phyloP scores from a whole-genome alignment of 2,888 invertebrate species.

The Thelaira solivaga region DNA sequence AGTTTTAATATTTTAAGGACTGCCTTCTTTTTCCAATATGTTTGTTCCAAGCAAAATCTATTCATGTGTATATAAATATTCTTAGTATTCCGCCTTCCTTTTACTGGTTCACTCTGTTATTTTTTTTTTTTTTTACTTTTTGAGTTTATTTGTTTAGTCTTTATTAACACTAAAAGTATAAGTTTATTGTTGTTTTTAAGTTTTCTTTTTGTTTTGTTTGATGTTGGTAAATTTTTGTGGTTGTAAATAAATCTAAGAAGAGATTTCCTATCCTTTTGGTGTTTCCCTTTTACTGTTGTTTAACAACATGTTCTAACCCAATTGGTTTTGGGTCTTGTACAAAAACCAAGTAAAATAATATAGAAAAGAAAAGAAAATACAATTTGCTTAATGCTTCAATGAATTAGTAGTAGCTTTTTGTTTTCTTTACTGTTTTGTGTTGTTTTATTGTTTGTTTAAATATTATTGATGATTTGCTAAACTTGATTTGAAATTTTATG shows the following conservation, averaged over 20 bases:
- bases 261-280: constrained; percentile 13
- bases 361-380: background rate
- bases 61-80: too few relatives aligned
- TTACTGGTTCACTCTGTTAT: too few relatives aligned
- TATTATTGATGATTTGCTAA: constrained; percentile 38
- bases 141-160: constrained; percentile 13
- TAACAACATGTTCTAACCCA: constrained; percentile 17
- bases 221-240: background rate
- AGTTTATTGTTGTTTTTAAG: constrained; percentile 14
- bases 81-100: background rate
- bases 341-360: background rate
- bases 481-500: constrained; percentile 32
- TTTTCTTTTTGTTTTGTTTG: background rate
- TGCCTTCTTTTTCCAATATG: too few relatives aligned
- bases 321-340: constrained; percentile 16
- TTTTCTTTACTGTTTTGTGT: constrained; percentile 7
- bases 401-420: constrained; percentile 17
- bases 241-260: background rate
- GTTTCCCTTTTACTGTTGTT: too few relatives aligned
- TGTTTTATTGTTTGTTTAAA: background rate
- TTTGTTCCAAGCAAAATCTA: too few relatives aligned
- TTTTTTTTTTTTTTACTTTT: background rate
- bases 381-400: constrained; percentile 43
- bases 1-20: too few relatives aligned
- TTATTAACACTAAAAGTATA: background rate